Conservation (phyloP, 2,797 vertebrate genomes). For the Potorous gilbertii region DNA sequence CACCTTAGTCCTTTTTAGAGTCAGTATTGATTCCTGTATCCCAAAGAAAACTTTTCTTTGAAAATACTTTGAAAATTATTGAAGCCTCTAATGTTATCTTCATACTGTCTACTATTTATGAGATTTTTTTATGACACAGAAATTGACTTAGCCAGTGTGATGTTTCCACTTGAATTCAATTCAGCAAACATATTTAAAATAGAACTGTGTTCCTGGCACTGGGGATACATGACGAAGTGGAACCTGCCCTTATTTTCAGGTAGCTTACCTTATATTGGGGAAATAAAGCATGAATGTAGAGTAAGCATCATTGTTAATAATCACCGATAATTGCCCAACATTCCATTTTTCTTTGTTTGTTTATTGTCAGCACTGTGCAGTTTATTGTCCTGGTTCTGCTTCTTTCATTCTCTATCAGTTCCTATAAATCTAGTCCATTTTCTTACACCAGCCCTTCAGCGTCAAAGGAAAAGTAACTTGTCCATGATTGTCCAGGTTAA, state of each 20-base stretch:
- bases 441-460: not conserved
- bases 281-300: not conserved
- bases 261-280: not conserved
- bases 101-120: not conserved
- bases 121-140: not conserved
- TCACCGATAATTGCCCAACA: not conserved
- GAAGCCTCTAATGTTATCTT: not conserved
- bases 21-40: slow-evolving; percentile 34
- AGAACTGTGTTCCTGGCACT: not conserved
- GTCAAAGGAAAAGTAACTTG: not conserved
- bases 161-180: not conserved
- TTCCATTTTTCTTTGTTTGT: not conserved
- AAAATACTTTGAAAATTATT: slow-evolving; percentile 38
- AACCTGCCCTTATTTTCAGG: not conserved
- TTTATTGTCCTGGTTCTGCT: not conserved
- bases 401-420: not conserved
- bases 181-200: not conserved
- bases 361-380: no score
- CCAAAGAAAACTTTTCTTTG: slow-evolving; percentile 59
- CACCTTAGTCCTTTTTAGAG: slow-evolving; percentile 1
- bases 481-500: not conserved
- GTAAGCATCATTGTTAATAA: not conserved
- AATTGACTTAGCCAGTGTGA: slow-evolving; percentile 40
- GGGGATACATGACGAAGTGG: not conserved
- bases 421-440: not conserved